Conservation (phyloP, 2,113 vertebrate species). For the Candoia aspera region DNA sequence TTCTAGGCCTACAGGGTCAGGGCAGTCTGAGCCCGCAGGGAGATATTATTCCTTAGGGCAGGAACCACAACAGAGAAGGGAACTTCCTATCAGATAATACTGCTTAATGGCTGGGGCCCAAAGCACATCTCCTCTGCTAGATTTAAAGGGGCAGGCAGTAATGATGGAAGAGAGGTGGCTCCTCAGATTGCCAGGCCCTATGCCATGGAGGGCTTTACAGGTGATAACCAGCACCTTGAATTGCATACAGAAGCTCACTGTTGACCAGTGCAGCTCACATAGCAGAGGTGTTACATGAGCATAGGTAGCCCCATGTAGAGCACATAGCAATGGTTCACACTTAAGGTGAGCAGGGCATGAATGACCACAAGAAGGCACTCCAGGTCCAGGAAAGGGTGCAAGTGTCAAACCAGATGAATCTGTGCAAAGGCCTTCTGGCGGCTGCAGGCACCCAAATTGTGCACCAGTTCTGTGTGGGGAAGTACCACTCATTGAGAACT, state of each 20-base stretch:
- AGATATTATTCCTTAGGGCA: neutral
- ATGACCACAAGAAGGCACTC: neutral
- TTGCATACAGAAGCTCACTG: neutral
- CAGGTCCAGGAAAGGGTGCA: neutral
- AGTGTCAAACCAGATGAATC: neutral
- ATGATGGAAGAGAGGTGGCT: neutral
- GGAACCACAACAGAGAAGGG: neutral
- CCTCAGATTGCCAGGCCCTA: neutral
- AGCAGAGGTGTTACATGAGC: neutral
- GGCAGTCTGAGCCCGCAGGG: neutral
- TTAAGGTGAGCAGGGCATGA: neutral
- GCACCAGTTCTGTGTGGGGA: neutral
- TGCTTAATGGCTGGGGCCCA: neutral
- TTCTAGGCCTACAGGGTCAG: neutral
- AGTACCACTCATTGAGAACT: neutral
- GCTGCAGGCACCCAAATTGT: neutral
- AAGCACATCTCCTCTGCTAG: neutral
- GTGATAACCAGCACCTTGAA: neutral
- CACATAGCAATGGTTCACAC: neutral
- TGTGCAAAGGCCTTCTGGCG: neutral
- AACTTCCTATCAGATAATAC: neutral
- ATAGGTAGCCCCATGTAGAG: neutral
- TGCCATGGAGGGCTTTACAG: neutral
- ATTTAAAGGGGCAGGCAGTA: neutral
- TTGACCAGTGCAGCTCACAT: neutral